phyloP scores from a whole-genome alignment of 2,113 vertebrate species.

The Catagonus wagneri region DNA sequence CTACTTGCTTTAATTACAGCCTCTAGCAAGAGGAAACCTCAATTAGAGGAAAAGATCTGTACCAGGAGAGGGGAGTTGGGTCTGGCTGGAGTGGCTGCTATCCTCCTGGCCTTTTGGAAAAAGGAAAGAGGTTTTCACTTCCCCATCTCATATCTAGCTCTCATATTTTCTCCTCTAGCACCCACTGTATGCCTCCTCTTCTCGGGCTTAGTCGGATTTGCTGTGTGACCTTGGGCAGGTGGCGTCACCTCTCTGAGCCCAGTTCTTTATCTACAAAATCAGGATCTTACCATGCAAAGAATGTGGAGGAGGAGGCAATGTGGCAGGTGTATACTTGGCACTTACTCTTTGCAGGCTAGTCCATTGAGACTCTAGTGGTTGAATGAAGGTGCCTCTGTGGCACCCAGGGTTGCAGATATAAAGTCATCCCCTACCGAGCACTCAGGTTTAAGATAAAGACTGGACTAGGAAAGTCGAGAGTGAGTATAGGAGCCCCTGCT shows the following conservation, averaged over 20 bases:
- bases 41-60: conserved; percentile 87
- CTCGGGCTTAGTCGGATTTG: neutral
- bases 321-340: neutral
- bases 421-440: neutral
- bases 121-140: conserved; percentile 39
- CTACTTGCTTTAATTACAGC: conserved; percentile 90
- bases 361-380: neutral
- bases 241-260: conserved; percentile 53
- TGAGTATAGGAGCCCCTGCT: neutral
- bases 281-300: neutral
- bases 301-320: neutral
- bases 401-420: neutral
- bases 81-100: conserved; percentile 62
- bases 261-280: neutral
- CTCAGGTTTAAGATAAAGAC: neutral
- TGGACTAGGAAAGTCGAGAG: neutral
- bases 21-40: conserved; percentile 89
- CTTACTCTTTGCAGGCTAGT: neutral
- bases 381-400: too few relatives aligned
- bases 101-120: conserved; percentile 57
- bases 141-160: neutral
- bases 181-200: neutral
- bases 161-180: neutral
- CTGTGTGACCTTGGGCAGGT: conserved; percentile 45
- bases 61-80: conserved; percentile 82